Evolutionary conservation across 1,140 invertebrate species (phyloP).

Genomic region (Drosophila saltans): DNA sequence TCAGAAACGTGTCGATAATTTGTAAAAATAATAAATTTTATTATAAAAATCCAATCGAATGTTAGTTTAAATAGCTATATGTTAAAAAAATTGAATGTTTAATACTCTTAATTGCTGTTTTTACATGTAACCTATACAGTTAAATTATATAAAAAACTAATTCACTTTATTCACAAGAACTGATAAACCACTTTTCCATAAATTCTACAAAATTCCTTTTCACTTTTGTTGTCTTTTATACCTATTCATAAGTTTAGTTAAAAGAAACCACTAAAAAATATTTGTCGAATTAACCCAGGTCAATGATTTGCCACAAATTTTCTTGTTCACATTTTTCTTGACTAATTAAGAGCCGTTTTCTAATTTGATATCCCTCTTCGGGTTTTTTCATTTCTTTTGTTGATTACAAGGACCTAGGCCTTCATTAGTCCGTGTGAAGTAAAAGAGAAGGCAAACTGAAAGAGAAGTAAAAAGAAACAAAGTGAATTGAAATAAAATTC

Average conservation of each 20-base stretch:
- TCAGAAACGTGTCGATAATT: conserved; percentile 4
- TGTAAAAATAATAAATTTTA: background rate
- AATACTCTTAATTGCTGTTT: background rate
- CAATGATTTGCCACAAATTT: background rate
- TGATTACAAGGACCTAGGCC: conserved; percentile 60
- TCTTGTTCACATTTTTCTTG: conserved; percentile 7
- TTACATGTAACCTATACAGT: too few species aligned
- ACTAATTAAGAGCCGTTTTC: conserved; percentile 55
- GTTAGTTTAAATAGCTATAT: background rate
- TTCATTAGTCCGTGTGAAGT: conserved; percentile 65
- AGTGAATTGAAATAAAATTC: conserved; percentile 62
- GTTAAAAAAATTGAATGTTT: too few species aligned
- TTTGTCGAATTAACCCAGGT: background rate
- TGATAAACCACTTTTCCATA: too few species aligned
- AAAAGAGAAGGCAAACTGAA: background rate
- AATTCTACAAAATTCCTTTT: too few species aligned
- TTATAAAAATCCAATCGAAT: background rate
- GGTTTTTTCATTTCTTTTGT: conserved; percentile 22
- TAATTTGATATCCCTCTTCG: conserved; percentile 50
- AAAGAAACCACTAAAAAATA: background rate
- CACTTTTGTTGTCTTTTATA: too few species aligned
- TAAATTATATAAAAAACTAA: too few species aligned
- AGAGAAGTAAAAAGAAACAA: conserved; percentile 22
- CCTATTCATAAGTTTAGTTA: too few species aligned
- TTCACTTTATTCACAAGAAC: too few species aligned